A percentile compares a stretch with the other conserved stretches of the same genome.
Conservation (phyloP, 2,888 invertebrate genomes). For the Serrognathus titanus region DNA sequence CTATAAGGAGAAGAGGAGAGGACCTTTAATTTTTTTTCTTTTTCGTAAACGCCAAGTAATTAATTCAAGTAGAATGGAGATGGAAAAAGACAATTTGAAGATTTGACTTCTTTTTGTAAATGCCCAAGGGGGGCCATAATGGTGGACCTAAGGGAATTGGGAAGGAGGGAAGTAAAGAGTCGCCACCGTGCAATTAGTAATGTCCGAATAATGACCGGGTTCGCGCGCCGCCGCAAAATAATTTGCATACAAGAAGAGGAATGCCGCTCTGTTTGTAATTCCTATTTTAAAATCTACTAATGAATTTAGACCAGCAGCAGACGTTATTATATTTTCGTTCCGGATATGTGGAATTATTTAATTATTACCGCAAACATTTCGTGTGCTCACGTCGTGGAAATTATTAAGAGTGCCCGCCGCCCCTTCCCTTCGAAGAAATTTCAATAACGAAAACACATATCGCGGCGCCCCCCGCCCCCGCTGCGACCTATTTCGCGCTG, state of each 20-base stretch:
- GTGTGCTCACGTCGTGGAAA: slow-evolving; percentile 27
- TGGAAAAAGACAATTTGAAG: too few species aligned
- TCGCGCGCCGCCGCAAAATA: slow-evolving; percentile 18
- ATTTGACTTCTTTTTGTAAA: too few species aligned
- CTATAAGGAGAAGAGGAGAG: too few species aligned
- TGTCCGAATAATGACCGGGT: slow-evolving; percentile 27
- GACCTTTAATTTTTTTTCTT: too few species aligned
- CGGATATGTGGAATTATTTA: slow-evolving; percentile 31
- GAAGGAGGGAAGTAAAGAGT: not conserved
- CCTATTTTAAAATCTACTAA: slow-evolving; percentile 33
- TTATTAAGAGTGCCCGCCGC: slow-evolving; percentile 24
- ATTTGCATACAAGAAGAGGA: slow-evolving; percentile 27
- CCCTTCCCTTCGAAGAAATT: slow-evolving; percentile 16
- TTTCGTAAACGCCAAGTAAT: too few species aligned
- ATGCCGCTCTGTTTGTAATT: slow-evolving; percentile 27
- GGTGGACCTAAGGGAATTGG: too few species aligned
- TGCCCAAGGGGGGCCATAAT: too few species aligned
- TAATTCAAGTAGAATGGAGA: too few species aligned
- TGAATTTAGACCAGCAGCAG: slow-evolving; percentile 27
- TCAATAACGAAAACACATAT: slow-evolving; percentile 4
- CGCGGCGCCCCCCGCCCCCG: not conserved
- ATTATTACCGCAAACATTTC: slow-evolving; percentile 33
- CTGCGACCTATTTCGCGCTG: too few species aligned
- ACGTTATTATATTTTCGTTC: slow-evolving; percentile 23
- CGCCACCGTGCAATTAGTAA: slow-evolving; percentile 1